Percentiles rank a stretch among this genome's conserved stretches.
Conservation (phyloP, 2,888 invertebrate genomes). For the Dynastes maya region DNA sequence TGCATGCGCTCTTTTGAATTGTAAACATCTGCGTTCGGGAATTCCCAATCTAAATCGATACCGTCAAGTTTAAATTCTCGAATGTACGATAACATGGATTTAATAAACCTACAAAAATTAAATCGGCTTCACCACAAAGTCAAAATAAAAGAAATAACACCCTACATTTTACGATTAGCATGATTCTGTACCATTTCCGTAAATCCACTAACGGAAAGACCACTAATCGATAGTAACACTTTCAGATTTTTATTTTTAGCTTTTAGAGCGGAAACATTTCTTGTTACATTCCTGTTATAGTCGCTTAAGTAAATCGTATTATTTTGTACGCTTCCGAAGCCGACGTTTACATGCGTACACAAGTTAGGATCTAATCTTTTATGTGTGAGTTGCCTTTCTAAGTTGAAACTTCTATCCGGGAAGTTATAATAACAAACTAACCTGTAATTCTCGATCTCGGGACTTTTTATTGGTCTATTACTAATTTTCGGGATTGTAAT, state of each 20-base stretch:
- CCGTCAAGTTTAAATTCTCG: slow-evolving; percentile 77
- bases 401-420: slow-evolving; percentile 64
- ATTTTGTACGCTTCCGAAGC: slow-evolving; percentile 79
- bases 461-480: slow-evolving; percentile 50
- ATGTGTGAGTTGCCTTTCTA: slow-evolving; percentile 71
- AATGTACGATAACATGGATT: slow-evolving; percentile 72
- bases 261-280: slow-evolving; percentile 71
- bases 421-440: slow-evolving; percentile 83
- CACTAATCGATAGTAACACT: slow-evolving; percentile 85
- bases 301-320: slow-evolving; percentile 74
- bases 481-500: slow-evolving; percentile 55
- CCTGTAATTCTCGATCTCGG: slow-evolving; percentile 57
- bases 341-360: slow-evolving; percentile 89
- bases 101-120: slow-evolving; percentile 70
- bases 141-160: slow-evolving; percentile 3
- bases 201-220: slow-evolving; percentile 77
- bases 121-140: background rate
- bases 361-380: slow-evolving; percentile 78
- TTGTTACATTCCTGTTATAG: slow-evolving; percentile 60
- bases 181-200: slow-evolving; percentile 82
- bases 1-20: slow-evolving; percentile 78
- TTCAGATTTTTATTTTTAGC: slow-evolving; percentile 78
- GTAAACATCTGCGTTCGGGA: slow-evolving; percentile 77
- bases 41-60: slow-evolving; percentile 90
- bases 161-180: slow-evolving; percentile 76